Conservation (phyloP, 2,113 vertebrate genomes). For the Brachyhypopomus gauderio region DNA sequence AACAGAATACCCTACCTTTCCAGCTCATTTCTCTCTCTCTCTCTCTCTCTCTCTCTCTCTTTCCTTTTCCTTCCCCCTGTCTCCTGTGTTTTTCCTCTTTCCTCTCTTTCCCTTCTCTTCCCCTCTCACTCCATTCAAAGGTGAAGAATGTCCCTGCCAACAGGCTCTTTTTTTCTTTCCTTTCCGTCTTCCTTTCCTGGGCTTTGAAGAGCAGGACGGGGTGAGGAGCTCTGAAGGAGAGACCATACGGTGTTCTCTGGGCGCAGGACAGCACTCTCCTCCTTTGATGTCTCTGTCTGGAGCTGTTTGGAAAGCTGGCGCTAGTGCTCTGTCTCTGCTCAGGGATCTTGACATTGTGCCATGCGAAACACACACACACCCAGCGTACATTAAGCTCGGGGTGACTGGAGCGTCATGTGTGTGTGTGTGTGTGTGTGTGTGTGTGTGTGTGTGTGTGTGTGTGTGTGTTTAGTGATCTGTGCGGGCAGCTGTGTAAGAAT, state of each 20-base stretch:
- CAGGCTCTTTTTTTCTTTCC: constrained; percentile 32
- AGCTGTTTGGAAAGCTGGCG: constrained; percentile 27
- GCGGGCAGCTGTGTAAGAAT: neutral
- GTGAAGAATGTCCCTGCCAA: constrained; percentile 8
- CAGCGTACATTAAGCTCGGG: neutral
- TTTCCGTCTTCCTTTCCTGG: constrained; percentile 14
- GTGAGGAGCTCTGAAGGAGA: constrained; percentile 15
- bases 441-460: no score
- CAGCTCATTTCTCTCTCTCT: constrained; percentile 63
- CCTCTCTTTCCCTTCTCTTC: neutral
- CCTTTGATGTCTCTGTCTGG: constrained; percentile 49
- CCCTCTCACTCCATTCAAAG: neutral
- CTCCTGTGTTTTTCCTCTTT: constrained; percentile 20
- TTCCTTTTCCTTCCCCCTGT: neutral
- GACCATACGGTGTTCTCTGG: constrained; percentile 22
- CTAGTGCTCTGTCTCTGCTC: constrained; percentile 21
- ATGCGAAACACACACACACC: neutral
- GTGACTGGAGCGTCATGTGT: neutral
- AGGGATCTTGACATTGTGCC: constrained; percentile 25
- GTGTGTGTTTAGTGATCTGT: neutral
- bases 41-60: constrained; percentile 2
- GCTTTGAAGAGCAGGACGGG: constrained; percentile 34
- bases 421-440: no score
- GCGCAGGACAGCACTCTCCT: neutral
- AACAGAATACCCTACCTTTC: constrained; percentile 71